Evolutionary conservation across 1,140 invertebrate genomes (phyloP), one percentile per base, ranked within the genome.

Genomic region (Cepaea nemoralis): DNA sequence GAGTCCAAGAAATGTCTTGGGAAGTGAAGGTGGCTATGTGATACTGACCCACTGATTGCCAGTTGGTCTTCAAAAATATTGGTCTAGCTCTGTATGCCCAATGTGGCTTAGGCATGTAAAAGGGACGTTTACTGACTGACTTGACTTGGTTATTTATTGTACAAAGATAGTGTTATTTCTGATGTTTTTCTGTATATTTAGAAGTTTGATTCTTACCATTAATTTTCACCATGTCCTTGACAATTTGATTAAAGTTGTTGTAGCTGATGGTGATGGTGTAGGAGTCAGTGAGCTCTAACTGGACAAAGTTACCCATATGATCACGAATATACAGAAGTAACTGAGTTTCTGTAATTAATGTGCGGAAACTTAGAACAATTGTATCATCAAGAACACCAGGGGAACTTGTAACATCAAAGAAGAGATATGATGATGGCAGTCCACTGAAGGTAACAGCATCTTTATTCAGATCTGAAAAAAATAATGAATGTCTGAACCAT

Each of bases 251-350:
- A 74, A 77, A 87, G 39, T 84, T 83, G 78, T 88, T 89, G 67
- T 84, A 89, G 48, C 76, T 88, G 10, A 88, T 71, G 22, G 84
- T 77, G 27, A 88, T 81, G 31, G 81, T 84, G 10, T 92, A 94
- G 0, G 94, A 94, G 81, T 95, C 94, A 78, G 94, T 94, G 42
- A 98, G 94, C 90, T 96, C 96, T 14, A 98, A 90, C 90, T 98
- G 96, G 59, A 97, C 94, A 90, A 98, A 98, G 90, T 98, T 98
- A 86, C 97, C 97, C 55, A 97, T 92, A 91, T 97, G 95, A 92
- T 98, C 97, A 89, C 97, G 97, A 8, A 96, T 96, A 87, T 98
- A 98, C 0, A 98, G 92, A 33, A 98, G 94, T n/a, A n/a, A n/a
- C 77, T 98, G 88, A 0, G 96, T 95, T 63, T 86, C 84, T 84